Percentiles rank a stretch among this genome's conserved stretches.
Evolutionary conservation across 2,888 invertebrate species (phyloP).

Genomic region (Esperia sulphurella): DNA sequence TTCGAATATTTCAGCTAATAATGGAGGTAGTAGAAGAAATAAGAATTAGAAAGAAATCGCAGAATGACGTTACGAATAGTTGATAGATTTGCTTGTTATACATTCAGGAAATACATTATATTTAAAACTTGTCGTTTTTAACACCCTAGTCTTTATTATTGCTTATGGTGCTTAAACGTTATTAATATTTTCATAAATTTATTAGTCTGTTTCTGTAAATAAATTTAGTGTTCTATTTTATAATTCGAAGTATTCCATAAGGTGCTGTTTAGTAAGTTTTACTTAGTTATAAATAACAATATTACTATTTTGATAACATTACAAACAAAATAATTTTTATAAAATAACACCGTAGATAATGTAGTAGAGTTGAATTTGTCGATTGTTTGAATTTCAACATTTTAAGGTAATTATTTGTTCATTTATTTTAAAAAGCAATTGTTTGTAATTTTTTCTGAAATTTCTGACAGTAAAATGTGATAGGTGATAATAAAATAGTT

Average conservation of each 20-base stretch:
- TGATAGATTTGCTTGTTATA: slow-evolving; percentile 19
- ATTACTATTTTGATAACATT: not conserved
- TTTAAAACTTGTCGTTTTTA: not conserved
- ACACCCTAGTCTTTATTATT: slow-evolving; percentile 33
- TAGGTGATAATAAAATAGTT: too few relatives aligned
- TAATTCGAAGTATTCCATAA: slow-evolving; percentile 19
- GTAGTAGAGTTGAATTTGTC: too few relatives aligned
- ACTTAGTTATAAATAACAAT: not conserved
- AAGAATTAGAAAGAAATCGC: slow-evolving; percentile 74
- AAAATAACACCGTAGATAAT: too few relatives aligned
- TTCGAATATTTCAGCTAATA: slow-evolving; percentile 71
- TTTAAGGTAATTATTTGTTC: not conserved
- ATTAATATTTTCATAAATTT: slow-evolving; percentile 4
- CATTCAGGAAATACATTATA: not conserved
- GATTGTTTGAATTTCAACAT: too few relatives aligned
- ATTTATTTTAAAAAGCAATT: too few relatives aligned
- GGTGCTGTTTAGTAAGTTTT: slow-evolving; percentile 24
- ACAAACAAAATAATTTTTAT: not conserved
- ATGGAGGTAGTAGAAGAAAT: slow-evolving; percentile 78
- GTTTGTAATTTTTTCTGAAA: slow-evolving; percentile 12
- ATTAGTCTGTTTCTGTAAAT: slow-evolving; percentile 26
- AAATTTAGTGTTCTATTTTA: slow-evolving; percentile 18
- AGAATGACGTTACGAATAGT: slow-evolving; percentile 58
- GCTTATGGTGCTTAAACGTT: slow-evolving; percentile 28
- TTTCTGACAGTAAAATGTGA: slow-evolving; percentile 15